Evolutionary conservation across 2,113 vertebrate genomes (phyloP).

Genomic region (Ploceus nigricollis): DNA sequence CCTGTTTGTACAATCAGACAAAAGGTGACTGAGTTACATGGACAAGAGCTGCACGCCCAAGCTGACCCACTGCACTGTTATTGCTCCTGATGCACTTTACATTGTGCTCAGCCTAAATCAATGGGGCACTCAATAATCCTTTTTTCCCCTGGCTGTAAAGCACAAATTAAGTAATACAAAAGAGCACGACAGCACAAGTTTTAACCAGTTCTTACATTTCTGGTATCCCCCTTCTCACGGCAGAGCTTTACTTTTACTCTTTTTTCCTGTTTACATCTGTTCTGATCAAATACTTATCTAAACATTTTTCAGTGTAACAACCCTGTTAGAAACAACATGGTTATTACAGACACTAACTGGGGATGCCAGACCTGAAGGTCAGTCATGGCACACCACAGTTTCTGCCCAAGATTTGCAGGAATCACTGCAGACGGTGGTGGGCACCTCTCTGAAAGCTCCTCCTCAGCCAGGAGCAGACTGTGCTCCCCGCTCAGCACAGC

Average conservation of each 20-base stretch:
- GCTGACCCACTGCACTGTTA: neutral
- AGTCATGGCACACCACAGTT: neutral
- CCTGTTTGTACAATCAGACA: neutral
- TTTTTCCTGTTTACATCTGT: neutral
- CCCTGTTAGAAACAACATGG: fast-evolving
- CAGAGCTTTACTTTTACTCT: neutral
- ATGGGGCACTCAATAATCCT: neutral
- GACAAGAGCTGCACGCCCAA: neutral
- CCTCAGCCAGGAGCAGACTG: neutral
- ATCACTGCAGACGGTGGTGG: fast-evolving
- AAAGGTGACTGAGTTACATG: neutral
- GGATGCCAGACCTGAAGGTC: neutral
- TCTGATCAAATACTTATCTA: neutral
- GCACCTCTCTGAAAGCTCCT: neutral
- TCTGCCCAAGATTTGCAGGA: neutral
- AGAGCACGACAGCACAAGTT: neutral
- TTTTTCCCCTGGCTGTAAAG: neutral
- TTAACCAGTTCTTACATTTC: neutral
- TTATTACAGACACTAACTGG: neutral
- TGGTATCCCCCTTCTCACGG: neutral
- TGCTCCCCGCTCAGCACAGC: neutral
- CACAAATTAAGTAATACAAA: neutral
- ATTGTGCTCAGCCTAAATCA: neutral
- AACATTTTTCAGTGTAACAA: neutral
- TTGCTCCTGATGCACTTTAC: neutral